Conservation (phyloP, 2,888 invertebrate genomes). For the Colostygia pectinataria region DNA sequence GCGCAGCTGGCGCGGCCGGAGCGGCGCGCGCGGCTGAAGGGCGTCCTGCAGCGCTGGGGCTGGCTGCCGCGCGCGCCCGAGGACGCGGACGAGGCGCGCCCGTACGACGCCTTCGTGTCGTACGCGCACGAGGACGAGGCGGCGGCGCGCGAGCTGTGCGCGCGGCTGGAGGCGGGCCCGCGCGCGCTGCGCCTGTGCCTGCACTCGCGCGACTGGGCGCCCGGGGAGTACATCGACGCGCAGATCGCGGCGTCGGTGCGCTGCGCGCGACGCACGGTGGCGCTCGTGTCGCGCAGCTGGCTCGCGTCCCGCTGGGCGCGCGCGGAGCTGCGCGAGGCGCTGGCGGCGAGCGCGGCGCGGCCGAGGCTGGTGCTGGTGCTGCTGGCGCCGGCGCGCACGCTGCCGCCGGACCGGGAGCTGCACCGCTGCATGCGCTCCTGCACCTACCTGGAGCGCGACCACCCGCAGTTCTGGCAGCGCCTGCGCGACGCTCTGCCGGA, state of each 20-base stretch:
- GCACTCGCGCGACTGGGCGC: slow-evolving; percentile 87
- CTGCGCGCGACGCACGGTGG: slow-evolving; percentile 82
- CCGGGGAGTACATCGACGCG: slow-evolving; percentile 79
- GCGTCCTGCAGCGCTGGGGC: slow-evolving; percentile 32
- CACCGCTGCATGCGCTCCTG: slow-evolving; percentile 86
- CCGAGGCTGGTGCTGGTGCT: slow-evolving; percentile 88
- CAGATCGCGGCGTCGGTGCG: slow-evolving; percentile 89
- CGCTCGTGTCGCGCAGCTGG: slow-evolving; percentile 56
- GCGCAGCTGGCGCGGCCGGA: slow-evolving; percentile 25
- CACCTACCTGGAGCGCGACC: slow-evolving; percentile 92
- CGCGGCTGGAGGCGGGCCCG: slow-evolving; percentile 84
- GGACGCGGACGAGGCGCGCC: slow-evolving; percentile 33
- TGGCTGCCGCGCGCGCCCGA: slow-evolving; percentile 27
- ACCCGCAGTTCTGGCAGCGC: slow-evolving; percentile 92
- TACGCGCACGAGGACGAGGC: slow-evolving; percentile 90
- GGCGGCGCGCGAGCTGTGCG: slow-evolving; percentile 86
- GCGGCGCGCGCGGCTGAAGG: slow-evolving; percentile 34
- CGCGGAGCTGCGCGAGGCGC: slow-evolving; percentile 87
- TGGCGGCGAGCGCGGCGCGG: slow-evolving; percentile 60
- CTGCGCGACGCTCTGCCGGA: slow-evolving; percentile 87
- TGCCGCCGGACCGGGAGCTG: slow-evolving; percentile 81
- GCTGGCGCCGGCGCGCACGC: slow-evolving; percentile 74
- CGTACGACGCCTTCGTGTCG: slow-evolving; percentile 91
- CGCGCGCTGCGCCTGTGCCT: slow-evolving; percentile 82
- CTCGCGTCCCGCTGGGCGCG: slow-evolving; percentile 87